These are phyloP conservation scores for Pangasius larnaudii DNA, from an alignment of 2,797 vertebrate species.

Conservation along the genomic window DNA sequence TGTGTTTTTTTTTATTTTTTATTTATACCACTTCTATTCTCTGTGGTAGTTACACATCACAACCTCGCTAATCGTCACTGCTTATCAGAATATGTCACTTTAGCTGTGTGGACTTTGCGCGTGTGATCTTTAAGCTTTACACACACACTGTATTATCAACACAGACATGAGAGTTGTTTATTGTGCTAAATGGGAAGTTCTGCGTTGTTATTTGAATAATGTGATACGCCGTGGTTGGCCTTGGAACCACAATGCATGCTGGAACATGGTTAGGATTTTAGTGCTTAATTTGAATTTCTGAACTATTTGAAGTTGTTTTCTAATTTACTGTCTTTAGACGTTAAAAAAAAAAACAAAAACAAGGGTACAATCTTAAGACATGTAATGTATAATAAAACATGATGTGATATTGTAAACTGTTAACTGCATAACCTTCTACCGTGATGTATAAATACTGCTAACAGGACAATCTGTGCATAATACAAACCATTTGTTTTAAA, in stretches of 20 bases:
- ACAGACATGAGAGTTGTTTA: neutral
- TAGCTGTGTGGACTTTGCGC: neutral
- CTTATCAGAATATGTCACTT: neutral
- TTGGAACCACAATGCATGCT: neutral
- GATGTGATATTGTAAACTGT: neutral
- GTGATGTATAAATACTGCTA: neutral
- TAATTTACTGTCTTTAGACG: neutral
- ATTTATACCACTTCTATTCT: neutral
- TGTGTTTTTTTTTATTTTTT: too few species aligned
- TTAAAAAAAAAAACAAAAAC: neutral
- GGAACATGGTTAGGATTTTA: neutral
- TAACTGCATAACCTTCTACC: neutral
- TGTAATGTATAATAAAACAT: neutral
- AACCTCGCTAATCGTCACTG: neutral
- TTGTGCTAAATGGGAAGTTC: neutral
- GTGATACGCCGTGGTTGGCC: neutral
- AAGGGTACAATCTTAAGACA: neutral
- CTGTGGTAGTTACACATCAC: neutral
- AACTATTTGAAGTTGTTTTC: neutral
- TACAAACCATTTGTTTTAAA: neutral
- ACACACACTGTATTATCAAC: neutral
- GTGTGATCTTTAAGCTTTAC: neutral
- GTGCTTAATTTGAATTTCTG: neutral
- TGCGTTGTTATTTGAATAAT: neutral
- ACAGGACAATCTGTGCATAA: neutral